A percentile compares a stretch with the other conserved stretches of the same genome.
Evolutionary conservation across 2,888 invertebrate genomes (phyloP).

Genomic region (Melolontha melolontha): DNA sequence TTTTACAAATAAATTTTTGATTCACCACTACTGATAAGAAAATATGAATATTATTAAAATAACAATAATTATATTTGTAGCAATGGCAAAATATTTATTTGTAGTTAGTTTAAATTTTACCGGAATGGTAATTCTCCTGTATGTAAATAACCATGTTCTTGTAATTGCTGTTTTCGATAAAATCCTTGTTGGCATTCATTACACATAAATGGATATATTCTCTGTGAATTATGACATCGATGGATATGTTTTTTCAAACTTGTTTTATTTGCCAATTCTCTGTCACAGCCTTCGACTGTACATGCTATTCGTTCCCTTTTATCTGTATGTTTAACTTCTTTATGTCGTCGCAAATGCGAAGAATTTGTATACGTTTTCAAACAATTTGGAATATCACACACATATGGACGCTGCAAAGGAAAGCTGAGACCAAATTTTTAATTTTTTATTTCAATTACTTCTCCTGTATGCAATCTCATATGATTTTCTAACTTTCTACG

Average conservation of each 20-base stretch:
- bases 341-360: conserved; percentile 56
- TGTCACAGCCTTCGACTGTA: conserved; percentile 50
- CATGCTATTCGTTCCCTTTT: conserved; percentile 47
- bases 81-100: too few species aligned
- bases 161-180: conserved; percentile 53
- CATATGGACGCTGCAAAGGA: conserved; percentile 52
- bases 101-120: conserved; percentile 25
- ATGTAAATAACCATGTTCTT: conserved; percentile 50
- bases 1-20: neutral
- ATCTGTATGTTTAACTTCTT: conserved; percentile 48
- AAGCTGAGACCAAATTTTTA: neutral
- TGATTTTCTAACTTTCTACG: conserved; percentile 47
- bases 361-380: conserved; percentile 54
- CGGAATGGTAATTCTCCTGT: conserved; percentile 46
- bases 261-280: conserved; percentile 54
- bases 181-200: conserved; percentile 53
- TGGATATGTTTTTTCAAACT: conserved; percentile 54
- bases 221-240: conserved; percentile 48
- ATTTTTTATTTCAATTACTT: conserved; percentile 42
- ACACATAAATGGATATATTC: conserved; percentile 52
- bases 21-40: too few species aligned
- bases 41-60: too few species aligned
- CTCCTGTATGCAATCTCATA: conserved; percentile 47
- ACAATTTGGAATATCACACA: conserved; percentile 52
- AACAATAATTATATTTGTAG: too few species aligned